Percentiles rank a stretch among this genome's conserved stretches.
phyloP scores from a whole-genome alignment of 2,888 invertebrate species.

The Pheosia tremula region DNA sequence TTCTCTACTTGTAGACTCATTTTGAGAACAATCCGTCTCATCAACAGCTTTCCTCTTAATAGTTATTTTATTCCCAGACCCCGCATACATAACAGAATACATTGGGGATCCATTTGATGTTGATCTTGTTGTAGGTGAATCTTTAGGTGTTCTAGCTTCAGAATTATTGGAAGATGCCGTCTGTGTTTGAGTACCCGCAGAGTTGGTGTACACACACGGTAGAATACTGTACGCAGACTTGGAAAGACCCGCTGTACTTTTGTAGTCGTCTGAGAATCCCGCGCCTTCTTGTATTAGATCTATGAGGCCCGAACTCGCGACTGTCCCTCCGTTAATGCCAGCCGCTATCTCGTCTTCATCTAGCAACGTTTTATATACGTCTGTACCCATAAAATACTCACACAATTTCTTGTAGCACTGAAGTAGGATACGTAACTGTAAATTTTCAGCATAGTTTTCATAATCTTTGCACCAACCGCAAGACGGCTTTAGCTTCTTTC shows the following conservation, averaged over 20 bases:
- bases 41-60: conserved; percentile 90
- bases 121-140: conserved; percentile 70
- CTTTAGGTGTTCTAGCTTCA: conserved; percentile 63
- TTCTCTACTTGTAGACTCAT: conserved; percentile 66
- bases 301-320: conserved; percentile 85
- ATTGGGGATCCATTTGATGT: conserved; percentile 73
- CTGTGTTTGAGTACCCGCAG: conserved; percentile 79
- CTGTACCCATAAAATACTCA: conserved; percentile 90
- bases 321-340: conserved; percentile 79
- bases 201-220: conserved; percentile 89
- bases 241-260: conserved; percentile 88
- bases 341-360: conserved; percentile 81
- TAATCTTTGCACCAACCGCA: conserved; percentile 95
- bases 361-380: conserved; percentile 86
- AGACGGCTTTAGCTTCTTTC: conserved; percentile 92
- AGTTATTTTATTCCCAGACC: conserved; percentile 92
- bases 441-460: conserved; percentile 92
- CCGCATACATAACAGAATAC: conserved; percentile 92
- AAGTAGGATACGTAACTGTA: conserved; percentile 90
- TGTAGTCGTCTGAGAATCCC: conserved; percentile 90
- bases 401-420: conserved; percentile 96
- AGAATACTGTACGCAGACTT: conserved; percentile 90
- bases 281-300: conserved; percentile 93
- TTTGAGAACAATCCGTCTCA: conserved; percentile 76
- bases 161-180: conserved; percentile 63